Evolutionary conservation across 1,140 invertebrate species (phyloP), one percentile per base, ranked within the genome.

Genomic region (Diorhabda sublineata): DNA sequence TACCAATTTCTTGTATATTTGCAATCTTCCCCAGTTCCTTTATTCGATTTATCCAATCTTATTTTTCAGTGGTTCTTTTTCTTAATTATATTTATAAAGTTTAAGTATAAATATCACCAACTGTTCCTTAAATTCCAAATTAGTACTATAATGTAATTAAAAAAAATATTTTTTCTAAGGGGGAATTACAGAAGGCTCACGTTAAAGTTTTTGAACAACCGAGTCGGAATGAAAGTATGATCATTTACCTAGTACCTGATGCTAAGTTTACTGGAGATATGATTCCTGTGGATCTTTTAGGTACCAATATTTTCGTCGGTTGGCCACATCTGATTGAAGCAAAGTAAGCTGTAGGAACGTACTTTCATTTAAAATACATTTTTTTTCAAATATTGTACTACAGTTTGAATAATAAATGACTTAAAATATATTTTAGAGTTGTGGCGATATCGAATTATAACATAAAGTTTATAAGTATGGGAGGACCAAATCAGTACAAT

Each of bases 261-360:
- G 70, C 77, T 26, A 73, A 79, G 3, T 76, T 83, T 44, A 69
- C 79, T 5, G 66, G 71, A 4, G 78, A 83, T 11, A 77, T 82
- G 2, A 74, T 91, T 4, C 90, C 4, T 6, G 77, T 84, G 2
- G 81, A 90, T 45, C 78, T 92, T 56, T 77, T 97, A 8, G 92
- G 91, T 0, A 89, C 91, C 77, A 83, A 82, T 42, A 85, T 97
- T 1, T 92, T 87, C 83, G 91, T 95, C 0, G 87, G 87, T 3
- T 98, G 96, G 95, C 96, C 97, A 4, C 92, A 96, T 84, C 83
- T 98, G 42, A 84, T 87, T 45, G 92, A 95, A 81, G 92, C 84
- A 5, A 85, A 85, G 84, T 85, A 70, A 82, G 83, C 57, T 45
- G 1, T 8, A 60, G n/a, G 1, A 26, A 26, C 26, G 26, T 26